These are phyloP conservation scores for Corbicula japonica DNA, from an alignment of 2,888 invertebrate genomes.

Conservation along the genomic window DNA sequence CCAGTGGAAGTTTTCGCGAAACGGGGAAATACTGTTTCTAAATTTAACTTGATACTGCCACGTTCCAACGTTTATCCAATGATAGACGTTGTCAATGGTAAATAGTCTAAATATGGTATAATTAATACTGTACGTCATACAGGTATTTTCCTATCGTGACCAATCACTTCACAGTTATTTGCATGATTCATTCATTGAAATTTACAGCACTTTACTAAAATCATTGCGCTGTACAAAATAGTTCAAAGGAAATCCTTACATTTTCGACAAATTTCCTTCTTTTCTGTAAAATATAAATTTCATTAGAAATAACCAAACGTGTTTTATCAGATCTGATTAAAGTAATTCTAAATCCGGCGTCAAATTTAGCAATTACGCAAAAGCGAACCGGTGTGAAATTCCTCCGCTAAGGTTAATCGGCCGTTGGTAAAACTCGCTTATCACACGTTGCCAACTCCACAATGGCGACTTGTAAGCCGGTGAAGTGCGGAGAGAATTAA, in stretches of 20 bases:
- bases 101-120: conserved; percentile 23
- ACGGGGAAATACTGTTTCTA: too few relatives aligned
- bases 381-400: conserved; percentile 8
- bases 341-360: background rate
- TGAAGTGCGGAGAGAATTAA: conserved; percentile 55
- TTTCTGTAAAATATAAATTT: background rate
- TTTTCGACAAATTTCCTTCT: background rate
- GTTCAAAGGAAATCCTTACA: background rate
- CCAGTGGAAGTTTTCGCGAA: too few relatives aligned
- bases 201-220: background rate
- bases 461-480: conserved; percentile 69
- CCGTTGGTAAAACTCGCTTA: conserved; percentile 20
- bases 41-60: too few relatives aligned
- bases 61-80: too few relatives aligned
- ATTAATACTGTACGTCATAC: background rate
- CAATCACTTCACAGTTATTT: conserved; percentile 36
- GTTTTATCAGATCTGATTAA: too few relatives aligned
- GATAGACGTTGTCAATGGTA: background rate
- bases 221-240: background rate
- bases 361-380: background rate
- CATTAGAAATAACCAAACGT: background rate
- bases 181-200: conserved; percentile 60
- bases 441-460: conserved; percentile 78
- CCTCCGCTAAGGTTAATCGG: conserved; percentile 37
- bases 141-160: conserved; percentile 18